Evolutionary conservation across 2,888 invertebrate species (phyloP), one percentile per base, ranked within the genome.

Genomic region (Rhyacophila evoluta): DNA sequence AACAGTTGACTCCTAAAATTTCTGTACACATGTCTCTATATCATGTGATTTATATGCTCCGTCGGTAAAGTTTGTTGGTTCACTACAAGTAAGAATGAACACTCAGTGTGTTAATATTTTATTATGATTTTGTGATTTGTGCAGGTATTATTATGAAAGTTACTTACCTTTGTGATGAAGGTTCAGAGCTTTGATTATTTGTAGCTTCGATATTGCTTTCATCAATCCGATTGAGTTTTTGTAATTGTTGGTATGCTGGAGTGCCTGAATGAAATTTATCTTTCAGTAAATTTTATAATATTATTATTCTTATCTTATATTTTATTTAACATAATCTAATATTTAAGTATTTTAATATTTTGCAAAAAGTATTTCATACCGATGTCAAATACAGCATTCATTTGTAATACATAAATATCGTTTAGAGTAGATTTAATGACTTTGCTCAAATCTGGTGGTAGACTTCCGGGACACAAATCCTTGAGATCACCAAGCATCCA

Each of bases 401-500:
- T 89, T 87, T 94, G 94, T 3, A 94, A 85, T 1, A 91, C 90
- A 85, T 90, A 93, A 82, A 86, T 89, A 37, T 91, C 92, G 74
- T 86, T 87, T 0, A 93, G 84, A 0, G 87, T 85, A 0, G 87
- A 88, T 83, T 88, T 90, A 55, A 86, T 86, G 79, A 89, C 86
- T 11, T 85, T 84, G 0, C 85, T 86, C 27, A 94, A 84, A 84
- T 91, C 89, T 1, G 84, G 85, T 0, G 94, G 94, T 55, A 94
- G 85, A 71, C 89, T 91, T 0, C 92, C 91, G 0, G 91, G 89
- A 81, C 92, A 91, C 70, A 94, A 91, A 12, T 93, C 92, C 75
- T 91, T 88, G 71, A 94, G 85, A 85, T 94, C 92, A 83, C 92
- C 89, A 2, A 93, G 85, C 69, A 92, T 85, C 94, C 94, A 94